Evolutionary conservation across 2,888 invertebrate genomes (phyloP).

Genomic region (Adineta ricciae): DNA sequence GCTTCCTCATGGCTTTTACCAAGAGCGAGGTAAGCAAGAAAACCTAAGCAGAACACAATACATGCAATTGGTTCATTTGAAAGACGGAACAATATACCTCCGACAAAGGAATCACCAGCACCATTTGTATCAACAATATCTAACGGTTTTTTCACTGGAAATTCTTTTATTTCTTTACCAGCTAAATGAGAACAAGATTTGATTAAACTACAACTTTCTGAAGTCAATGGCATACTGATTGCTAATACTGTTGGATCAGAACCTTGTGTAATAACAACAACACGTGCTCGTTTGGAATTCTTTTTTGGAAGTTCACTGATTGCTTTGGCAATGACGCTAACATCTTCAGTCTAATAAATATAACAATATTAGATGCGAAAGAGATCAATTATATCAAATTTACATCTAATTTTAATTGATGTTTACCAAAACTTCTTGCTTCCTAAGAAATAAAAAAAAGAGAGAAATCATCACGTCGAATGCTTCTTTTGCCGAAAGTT

Average conservation of each 20-base stretch:
- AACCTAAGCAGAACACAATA: background rate
- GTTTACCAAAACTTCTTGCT: slow-evolving; percentile 53
- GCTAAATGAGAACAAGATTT: background rate
- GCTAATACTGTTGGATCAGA: slow-evolving; percentile 71
- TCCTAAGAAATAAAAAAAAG: slow-evolving; percentile 60
- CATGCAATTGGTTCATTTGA: background rate
- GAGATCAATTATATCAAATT: background rate
- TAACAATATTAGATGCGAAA: background rate
- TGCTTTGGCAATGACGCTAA: slow-evolving; percentile 71
- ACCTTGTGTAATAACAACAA: slow-evolving; percentile 85
- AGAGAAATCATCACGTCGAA: background rate
- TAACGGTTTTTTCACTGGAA: background rate
- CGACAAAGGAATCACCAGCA: slow-evolving; percentile 94
- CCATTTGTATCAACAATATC: slow-evolving; percentile 84
- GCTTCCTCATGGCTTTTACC: background rate
- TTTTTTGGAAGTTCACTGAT: slow-evolving; percentile 67
- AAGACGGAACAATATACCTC: slow-evolving; percentile 45
- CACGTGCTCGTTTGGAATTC: slow-evolving; percentile 60
- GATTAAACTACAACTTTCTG: background rate
- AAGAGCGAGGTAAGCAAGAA: background rate
- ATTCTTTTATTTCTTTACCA: background rate
- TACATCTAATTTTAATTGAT: background rate
- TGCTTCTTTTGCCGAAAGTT: background rate
- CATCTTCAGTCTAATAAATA: slow-evolving; percentile 56
- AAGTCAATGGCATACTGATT: slow-evolving; percentile 38